Evolutionary conservation across 2,113 vertebrate species (phyloP), one percentile per base, ranked within the genome.

Genomic region (Sphaerodactylus townsendi): DNA sequence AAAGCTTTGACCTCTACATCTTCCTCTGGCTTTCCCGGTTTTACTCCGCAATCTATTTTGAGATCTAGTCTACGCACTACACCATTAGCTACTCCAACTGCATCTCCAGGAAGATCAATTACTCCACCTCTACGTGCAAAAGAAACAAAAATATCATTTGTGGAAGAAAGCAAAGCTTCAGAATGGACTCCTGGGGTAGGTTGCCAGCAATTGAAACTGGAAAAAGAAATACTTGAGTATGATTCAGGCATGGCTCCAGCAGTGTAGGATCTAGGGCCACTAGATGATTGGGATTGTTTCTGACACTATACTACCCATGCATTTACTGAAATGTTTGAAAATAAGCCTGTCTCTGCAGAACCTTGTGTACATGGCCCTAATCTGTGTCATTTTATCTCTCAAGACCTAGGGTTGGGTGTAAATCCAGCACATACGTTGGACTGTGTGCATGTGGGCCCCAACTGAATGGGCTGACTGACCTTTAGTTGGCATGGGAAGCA

Each of bases 11-110:
- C 93, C 79, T 96, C 97, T 25, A 89, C 97, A 62, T 93, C 97
- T 21, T 94, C 95, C 33, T 90, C 96, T 1, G 96, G 94, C 81
- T 98, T 98, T 95, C 94, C 97, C 28, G 96, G 94, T 4, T 98
- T 98, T 92, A 98, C 97, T 39, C 98, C 98, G 81, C 98, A 97
- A 68, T 99, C 98, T 87, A 98, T 99, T 95, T 95, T 99, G 74
- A 97, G 97, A 88, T 98, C 97, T 93, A 98, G 97, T 89, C 94
- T 98, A 88, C 96, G 97, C 66, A 97, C 97, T 80, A 98, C 98
- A 41, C 97, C 98, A 3, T 87, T 98, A 33, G 97, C 94, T 62
- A 97, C 98, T 39, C 98, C 98, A 2, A 98, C 98, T 81, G 95
- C 95, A 28, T 99, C 98, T 59, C 97, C 98, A 11, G 96, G 96